Conservation (phyloP, 2,888 invertebrate species). For the Ophion ellenae region DNA sequence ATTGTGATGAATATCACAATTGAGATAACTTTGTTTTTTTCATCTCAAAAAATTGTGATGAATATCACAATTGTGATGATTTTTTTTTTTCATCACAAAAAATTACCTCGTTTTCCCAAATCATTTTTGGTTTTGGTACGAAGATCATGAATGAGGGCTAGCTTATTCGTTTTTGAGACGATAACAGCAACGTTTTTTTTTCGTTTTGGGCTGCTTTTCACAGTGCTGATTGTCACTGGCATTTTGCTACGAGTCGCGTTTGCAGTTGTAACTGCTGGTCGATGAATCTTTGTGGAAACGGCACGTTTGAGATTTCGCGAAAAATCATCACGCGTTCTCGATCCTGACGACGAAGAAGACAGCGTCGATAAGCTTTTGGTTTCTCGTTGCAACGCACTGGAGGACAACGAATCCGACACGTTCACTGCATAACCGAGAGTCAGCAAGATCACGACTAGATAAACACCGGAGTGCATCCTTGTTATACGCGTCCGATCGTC, state of each 20-base stretch:
- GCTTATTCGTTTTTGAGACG: slow-evolving; percentile 50
- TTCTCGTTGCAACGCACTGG: slow-evolving; percentile 17
- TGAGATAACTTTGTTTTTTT: too few relatives aligned
- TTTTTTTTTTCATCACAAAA: background rate
- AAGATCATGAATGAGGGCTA: slow-evolving; percentile 57
- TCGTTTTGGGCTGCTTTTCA: slow-evolving; percentile 5
- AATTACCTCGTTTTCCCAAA: slow-evolving; percentile 59
- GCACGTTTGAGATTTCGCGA: slow-evolving; percentile 35
- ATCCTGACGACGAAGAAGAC: background rate
- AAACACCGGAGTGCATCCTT: slow-evolving; percentile 73
- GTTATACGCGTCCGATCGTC: background rate
- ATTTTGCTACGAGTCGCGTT: slow-evolving; percentile 7
- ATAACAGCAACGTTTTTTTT: slow-evolving; percentile 15
- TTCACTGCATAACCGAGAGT: slow-evolving; percentile 63
- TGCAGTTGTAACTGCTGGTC: slow-evolving; percentile 6
- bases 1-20: too few relatives aligned
- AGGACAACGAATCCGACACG: slow-evolving; percentile 57
- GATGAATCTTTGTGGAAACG: slow-evolving; percentile 30
- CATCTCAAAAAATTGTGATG: too few relatives aligned
- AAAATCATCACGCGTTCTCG: slow-evolving; percentile 17
- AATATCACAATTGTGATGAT: background rate
- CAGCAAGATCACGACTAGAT: slow-evolving; percentile 76
- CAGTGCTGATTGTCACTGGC: slow-evolving; percentile 13
- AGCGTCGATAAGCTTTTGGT: background rate
- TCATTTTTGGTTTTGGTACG: slow-evolving; percentile 25